Evolutionary conservation across 2,113 vertebrate genomes (phyloP), one percentile per base, ranked within the genome.

Genomic region (Eudyptes chrysolophus): DNA sequence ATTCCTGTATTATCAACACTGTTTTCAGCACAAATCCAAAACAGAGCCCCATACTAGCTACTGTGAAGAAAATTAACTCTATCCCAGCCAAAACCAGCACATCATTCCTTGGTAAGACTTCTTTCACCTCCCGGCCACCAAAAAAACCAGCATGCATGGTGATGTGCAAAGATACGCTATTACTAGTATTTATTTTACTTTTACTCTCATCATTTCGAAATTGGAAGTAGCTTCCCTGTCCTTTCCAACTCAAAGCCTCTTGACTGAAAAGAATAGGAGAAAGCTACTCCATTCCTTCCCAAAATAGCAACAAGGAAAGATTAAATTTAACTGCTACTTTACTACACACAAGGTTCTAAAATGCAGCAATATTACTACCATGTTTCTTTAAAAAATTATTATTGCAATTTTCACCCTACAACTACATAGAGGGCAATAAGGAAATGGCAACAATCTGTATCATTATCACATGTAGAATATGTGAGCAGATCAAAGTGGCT

Each of bases 211-310:
- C 9, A 36, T 38, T 77, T 66, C 6, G 40, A 61, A 92, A 54
- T 10, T 0, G 0, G 46, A 76, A 90, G 72, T 3, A 27, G 16
- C 29, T 48, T 40, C 5, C 40, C 15, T 3, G 16, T 1, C 4
- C 42, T 42, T 89, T 49, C 32, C 29, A 81, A 30, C 46, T 65
- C 46, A 70, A 92, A 89, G 51, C 10, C 55, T 66, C 48, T 16
- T 49, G 18, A n/a, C 13, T 16, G 22, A 86, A 75, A 66, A 54
- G 29, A 71, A 49, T 5, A 60, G 11, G 14, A 72, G 29, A 84
- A 90, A 89, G 21, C 13, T 57, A 57, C 27, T 85, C 38, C 25
- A n/a, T 40, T 87, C 69, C 12, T 60, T 74, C 22, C 17, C 42
- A 78, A 83, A 81, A 62, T 1, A 91, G 42, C 36, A 74, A 65